Evolutionary conservation across 2,888 invertebrate genomes (phyloP).

Genomic region (Agriopis leucophaearia): DNA sequence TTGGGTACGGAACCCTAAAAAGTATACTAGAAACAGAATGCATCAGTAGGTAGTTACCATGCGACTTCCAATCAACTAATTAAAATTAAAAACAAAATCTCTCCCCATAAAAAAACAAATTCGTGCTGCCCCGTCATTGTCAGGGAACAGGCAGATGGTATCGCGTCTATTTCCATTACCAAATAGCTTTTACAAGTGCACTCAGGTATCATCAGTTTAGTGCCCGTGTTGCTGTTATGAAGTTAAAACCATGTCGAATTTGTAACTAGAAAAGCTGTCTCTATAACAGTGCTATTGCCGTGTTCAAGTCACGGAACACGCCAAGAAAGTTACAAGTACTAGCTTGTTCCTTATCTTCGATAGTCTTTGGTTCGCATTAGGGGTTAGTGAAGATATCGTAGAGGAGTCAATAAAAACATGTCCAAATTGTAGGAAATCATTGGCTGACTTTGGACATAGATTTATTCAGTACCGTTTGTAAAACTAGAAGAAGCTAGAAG

Average conservation of each 20-base stretch:
- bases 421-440: background rate
- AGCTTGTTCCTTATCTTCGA: conserved; percentile 13
- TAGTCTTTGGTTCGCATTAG: background rate
- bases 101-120: conserved; percentile 21
- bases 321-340: conserved; percentile 10
- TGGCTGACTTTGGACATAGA: too few relatives aligned
- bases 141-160: conserved; percentile 15
- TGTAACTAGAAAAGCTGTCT: conserved; percentile 19
- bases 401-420: background rate
- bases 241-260: conserved; percentile 21
- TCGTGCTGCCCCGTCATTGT: conserved; percentile 4
- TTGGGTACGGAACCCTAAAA: too few relatives aligned
- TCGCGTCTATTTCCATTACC: conserved; percentile 15
- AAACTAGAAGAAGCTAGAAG: too few relatives aligned
- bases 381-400: background rate
- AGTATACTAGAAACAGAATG: too few relatives aligned
- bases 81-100: conserved; percentile 15
- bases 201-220: conserved; percentile 7
- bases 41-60: background rate
- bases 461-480: too few relatives aligned
- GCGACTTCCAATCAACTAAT: conserved; percentile 9
- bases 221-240: conserved; percentile 8
- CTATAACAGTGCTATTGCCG: conserved; percentile 20
- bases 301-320: conserved; percentile 22
- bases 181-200: conserved; percentile 16